phyloP scores from a whole-genome alignment of 2,113 vertebrate species.

The Fukomys damarensis region DNA sequence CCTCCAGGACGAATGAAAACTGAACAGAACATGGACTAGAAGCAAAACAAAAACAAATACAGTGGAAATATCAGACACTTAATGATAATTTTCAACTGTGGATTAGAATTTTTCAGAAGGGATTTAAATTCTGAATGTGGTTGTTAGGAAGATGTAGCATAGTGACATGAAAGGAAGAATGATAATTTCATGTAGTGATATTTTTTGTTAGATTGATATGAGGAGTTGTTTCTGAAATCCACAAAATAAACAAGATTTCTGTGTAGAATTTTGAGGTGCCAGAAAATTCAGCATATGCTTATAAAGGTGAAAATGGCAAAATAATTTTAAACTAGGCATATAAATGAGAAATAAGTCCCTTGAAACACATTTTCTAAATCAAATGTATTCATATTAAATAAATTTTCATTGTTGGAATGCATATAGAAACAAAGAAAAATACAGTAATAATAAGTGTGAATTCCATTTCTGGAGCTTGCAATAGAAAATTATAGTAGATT shows the following conservation, averaged over 20 bases:
- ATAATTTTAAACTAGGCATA: neutral
- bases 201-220: neutral
- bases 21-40: neutral
- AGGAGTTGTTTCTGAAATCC: neutral
- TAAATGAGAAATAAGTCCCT: neutral
- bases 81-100: neutral
- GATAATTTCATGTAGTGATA: neutral
- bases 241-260: conserved; percentile 2
- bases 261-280: neutral
- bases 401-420: neutral
- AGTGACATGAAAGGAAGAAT: neutral
- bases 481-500: neutral
- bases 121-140: neutral
- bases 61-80: neutral
- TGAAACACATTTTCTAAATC: neutral
- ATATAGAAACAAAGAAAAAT: neutral
- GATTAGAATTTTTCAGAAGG: neutral
- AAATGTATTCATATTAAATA: neutral
- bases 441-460: neutral
- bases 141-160: neutral
- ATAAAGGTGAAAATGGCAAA: neutral
- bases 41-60: neutral
- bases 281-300: neutral
- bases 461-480: neutral
- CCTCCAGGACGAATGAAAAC: neutral